Evolutionary conservation across 1,140 invertebrate genomes (phyloP).

Genomic region (Pinna nobilis): DNA sequence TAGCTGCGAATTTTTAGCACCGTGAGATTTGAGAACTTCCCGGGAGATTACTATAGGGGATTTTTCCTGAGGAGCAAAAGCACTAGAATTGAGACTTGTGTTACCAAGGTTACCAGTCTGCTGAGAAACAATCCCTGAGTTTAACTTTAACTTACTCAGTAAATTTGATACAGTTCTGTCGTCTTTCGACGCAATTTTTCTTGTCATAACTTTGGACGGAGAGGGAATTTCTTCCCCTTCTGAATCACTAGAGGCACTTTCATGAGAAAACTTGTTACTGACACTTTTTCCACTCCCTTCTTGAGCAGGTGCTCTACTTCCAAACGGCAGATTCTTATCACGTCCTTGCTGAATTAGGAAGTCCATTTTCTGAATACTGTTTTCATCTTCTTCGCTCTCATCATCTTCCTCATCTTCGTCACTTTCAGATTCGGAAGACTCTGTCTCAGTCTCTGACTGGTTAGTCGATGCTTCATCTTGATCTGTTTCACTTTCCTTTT

Average conservation of each 20-base stretch:
- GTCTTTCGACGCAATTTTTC: constrained; percentile 38
- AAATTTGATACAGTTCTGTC: no score
- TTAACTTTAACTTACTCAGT: no score
- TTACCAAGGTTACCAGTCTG: neutral
- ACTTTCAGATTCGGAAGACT: neutral
- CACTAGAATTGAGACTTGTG: constrained; percentile 29
- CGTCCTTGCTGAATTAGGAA: no score
- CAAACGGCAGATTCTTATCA: no score
- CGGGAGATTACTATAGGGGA: constrained; percentile 36
- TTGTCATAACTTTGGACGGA: constrained; percentile 42
- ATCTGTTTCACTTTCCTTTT: constrained; percentile 22
- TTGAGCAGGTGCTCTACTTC: no score
- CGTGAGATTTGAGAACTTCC: constrained; percentile 3
- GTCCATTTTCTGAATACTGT: no score
- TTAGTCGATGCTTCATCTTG: constrained; percentile 23
- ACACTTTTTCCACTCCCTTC: no score
- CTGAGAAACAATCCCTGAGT: no score
- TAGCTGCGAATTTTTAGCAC: no score
- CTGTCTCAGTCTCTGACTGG: constrained; percentile 20
- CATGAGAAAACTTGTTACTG: no score
- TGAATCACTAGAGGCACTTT: neutral
- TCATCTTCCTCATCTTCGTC: constrained; percentile 19
- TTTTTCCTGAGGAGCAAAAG: constrained; percentile 28
- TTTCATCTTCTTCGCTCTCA: neutral
- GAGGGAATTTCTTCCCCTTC: constrained; percentile 5